These are phyloP conservation scores for Dendrolimus houi DNA, from an alignment of 2,888 invertebrate genomes.

Conservation along the genomic window DNA sequence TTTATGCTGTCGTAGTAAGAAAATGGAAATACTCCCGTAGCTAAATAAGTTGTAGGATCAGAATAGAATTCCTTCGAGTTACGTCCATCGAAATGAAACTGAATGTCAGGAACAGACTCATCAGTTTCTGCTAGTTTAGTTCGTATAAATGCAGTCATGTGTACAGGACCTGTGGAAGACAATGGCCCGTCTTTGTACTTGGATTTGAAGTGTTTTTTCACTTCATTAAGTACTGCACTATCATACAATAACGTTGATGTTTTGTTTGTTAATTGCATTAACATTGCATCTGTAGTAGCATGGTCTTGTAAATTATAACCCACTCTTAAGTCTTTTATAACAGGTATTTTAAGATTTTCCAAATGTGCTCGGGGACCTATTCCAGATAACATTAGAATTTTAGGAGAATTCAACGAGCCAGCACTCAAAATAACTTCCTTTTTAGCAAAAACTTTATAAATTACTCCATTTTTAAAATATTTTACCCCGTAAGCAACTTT, in stretches of 20 bases:
- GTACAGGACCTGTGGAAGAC: conserved; percentile 71
- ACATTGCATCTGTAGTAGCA: conserved; percentile 67
- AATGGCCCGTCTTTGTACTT: conserved; percentile 52
- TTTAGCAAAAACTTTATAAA: conserved; percentile 37
- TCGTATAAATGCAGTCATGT: conserved; percentile 76
- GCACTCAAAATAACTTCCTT: conserved; percentile 79
- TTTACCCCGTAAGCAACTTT: conserved; percentile 40
- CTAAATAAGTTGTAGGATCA: conserved; percentile 69
- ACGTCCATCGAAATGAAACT: conserved; percentile 77
- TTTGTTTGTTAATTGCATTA: conserved; percentile 69
- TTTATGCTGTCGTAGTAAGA: conserved; percentile 78
- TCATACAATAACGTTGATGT: conserved; percentile 57
- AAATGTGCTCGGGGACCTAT: conserved; percentile 76
- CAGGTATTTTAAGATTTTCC: conserved; percentile 52
- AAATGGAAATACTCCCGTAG: conserved; percentile 62
- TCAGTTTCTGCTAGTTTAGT: conserved; percentile 68
- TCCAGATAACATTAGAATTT: conserved; percentile 79
- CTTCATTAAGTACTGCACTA: conserved; percentile 41
- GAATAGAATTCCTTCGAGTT: conserved; percentile 70
- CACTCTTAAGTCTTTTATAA: conserved; percentile 79
- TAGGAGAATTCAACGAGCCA: conserved; percentile 76
- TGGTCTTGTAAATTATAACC: conserved; percentile 86
- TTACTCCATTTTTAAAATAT: conserved; percentile 31
- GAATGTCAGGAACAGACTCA: conserved; percentile 78
- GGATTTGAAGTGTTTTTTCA: conserved; percentile 46